These are phyloP conservation scores for Pelvicachromis taeniatus DNA, from an alignment of 2,113 vertebrate genomes.

Conservation along the genomic window DNA sequence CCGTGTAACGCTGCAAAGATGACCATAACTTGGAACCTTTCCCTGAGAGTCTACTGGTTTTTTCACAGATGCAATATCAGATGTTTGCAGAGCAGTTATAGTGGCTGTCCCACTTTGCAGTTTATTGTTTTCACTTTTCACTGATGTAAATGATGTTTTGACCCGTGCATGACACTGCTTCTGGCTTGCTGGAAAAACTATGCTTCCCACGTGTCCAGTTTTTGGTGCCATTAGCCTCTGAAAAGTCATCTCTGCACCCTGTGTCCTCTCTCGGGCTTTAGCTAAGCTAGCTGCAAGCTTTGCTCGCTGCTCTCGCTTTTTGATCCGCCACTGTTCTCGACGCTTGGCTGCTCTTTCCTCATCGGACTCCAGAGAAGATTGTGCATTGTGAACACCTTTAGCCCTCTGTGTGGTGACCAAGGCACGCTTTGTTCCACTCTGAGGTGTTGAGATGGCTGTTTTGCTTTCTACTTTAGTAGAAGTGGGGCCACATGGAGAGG, in stretches of 20 bases:
- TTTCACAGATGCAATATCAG: neutral
- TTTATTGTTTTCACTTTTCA: conserved; percentile 22
- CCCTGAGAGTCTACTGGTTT: conserved; percentile 11
- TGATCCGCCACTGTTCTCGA: conserved; percentile 74
- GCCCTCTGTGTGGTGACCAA: conserved; percentile 17
- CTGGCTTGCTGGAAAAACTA: conserved; percentile 3
- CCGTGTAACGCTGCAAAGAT: conserved; percentile 13
- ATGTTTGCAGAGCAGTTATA: neutral
- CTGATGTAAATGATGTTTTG: neutral
- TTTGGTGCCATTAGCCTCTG: conserved; percentile 29
- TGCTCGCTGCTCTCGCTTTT: conserved; percentile 76
- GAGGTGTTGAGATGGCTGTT: conserved; percentile 4
- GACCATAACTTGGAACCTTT: neutral
- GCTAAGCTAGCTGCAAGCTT: conserved; percentile 55
- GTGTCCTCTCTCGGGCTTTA: conserved; percentile 45
- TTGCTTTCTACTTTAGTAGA: neutral
- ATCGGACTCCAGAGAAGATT: conserved; percentile 29
- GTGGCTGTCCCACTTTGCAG: neutral
- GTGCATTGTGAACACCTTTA: neutral
- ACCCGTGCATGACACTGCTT: neutral
- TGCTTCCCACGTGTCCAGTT: neutral
- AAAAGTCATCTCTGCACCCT: neutral
- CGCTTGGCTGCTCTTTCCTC: conserved; percentile 71
- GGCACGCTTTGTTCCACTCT: conserved; percentile 42
- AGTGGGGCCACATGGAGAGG: neutral